These are phyloP conservation scores for Bubalus kerabau DNA, from an alignment of 2,113 vertebrate species.

Conservation along the genomic window DNA sequence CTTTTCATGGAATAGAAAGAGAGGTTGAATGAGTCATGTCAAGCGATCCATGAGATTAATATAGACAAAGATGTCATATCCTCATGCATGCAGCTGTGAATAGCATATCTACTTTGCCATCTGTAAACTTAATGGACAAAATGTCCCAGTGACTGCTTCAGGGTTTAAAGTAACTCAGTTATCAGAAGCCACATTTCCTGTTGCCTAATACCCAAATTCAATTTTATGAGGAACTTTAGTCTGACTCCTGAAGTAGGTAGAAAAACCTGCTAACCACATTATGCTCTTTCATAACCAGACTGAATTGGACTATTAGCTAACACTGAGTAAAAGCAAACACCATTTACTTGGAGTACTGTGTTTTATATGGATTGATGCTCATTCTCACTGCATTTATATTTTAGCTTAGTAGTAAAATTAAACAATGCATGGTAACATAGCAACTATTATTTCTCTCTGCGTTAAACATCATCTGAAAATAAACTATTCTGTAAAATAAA, in stretches of 20 bases:
- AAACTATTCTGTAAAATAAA: conserved; percentile 10
- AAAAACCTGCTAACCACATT: conserved; percentile 59
- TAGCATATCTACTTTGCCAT: conserved; percentile 77
- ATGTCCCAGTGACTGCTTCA: conserved; percentile 72
- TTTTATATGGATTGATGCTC: conserved; percentile 53
- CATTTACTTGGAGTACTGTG: conserved; percentile 61
- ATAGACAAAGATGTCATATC: conserved; percentile 80
- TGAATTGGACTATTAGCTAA: conserved; percentile 58
- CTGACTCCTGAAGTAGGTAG: conserved; percentile 66
- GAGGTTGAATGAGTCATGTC: conserved; percentile 79
- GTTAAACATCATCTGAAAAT: conserved; percentile 48
- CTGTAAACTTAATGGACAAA: conserved; percentile 77
- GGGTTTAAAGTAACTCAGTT: conserved; percentile 66
- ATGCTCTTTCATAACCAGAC: conserved; percentile 49
- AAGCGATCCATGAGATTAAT: conserved; percentile 78
- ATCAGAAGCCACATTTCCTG: conserved; percentile 78
- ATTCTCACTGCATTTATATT: conserved; percentile 63
- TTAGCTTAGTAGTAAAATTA: conserved; percentile 59
- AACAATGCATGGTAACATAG: conserved; percentile 38
- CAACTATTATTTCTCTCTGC: conserved; percentile 62
- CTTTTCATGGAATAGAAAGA: conserved; percentile 70
- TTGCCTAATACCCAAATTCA: conserved; percentile 74
- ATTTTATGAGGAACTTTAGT: conserved; percentile 61
- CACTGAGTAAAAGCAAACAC: conserved; percentile 37
- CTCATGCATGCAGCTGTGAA: conserved; percentile 74